Evolutionary conservation across 2,113 vertebrate genomes (phyloP).

Genomic region (Scomber colias): DNA sequence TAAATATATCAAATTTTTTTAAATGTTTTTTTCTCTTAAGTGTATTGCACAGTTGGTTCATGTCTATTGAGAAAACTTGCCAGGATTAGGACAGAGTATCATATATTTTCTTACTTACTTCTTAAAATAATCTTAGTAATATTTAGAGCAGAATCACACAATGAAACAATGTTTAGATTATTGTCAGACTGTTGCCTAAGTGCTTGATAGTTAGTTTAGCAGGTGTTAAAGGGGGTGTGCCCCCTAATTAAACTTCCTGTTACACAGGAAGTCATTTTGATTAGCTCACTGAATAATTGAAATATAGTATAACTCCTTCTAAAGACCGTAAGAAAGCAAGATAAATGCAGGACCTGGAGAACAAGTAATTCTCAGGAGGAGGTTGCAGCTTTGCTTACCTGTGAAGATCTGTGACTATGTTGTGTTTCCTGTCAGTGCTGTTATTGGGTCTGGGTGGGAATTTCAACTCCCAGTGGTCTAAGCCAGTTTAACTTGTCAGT

Average conservation of each 20-base stretch:
- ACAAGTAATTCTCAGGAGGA: not conserved
- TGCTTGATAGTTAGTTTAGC: too few relatives aligned
- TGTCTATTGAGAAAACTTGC: not conserved
- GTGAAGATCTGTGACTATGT: slow-evolving; percentile 25
- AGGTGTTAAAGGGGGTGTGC: too few relatives aligned
- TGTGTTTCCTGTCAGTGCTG: slow-evolving; percentile 29
- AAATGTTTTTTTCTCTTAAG: not conserved
- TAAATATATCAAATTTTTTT: too few relatives aligned
- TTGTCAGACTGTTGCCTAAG: too few relatives aligned
- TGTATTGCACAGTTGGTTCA: not conserved
- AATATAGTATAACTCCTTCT: not conserved
- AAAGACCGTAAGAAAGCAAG: not conserved
- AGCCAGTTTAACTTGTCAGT: slow-evolving; percentile 68
- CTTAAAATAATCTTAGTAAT: too few relatives aligned
- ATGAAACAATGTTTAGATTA: too few relatives aligned
- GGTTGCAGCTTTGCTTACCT: slow-evolving; percentile 48
- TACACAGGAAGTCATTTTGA: not conserved
- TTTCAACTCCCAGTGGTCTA: slow-evolving; percentile 6
- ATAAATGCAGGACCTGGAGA: not conserved
- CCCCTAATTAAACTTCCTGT: too few relatives aligned
- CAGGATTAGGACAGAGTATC: not conserved
- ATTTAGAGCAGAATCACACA: too few relatives aligned
- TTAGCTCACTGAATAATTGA: not conserved
- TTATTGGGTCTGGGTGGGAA: slow-evolving; percentile 1
- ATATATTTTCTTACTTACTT: too few relatives aligned